These are phyloP conservation scores for Unio delphinus DNA, from an alignment of 2,888 invertebrate genomes.

Conservation along the genomic window DNA sequence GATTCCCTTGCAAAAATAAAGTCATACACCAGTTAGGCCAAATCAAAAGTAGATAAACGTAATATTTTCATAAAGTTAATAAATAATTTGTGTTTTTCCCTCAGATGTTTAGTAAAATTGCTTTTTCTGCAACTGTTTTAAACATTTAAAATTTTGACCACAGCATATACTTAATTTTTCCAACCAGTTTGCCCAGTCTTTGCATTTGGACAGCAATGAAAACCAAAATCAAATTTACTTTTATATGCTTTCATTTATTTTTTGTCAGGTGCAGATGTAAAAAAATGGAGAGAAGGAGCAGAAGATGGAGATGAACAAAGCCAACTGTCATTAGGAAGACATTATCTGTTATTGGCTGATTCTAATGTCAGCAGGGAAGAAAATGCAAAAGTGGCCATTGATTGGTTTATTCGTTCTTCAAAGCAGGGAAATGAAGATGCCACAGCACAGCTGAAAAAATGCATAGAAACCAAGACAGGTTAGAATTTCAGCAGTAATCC, in stretches of 20 bases:
- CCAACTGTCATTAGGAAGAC: slow-evolving; percentile 52
- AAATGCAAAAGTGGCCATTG: slow-evolving; percentile 85
- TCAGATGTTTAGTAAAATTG: too few species aligned
- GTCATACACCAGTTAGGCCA: too few species aligned
- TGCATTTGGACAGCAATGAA: too few species aligned
- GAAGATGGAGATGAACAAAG: slow-evolving; percentile 50
- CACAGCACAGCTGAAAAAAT: slow-evolving; percentile 79
- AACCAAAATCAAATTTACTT: too few species aligned
- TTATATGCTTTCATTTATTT: background rate
- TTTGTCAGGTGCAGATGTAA: slow-evolving; percentile 4
- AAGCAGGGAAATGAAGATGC: slow-evolving; percentile 93
- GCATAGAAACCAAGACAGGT: slow-evolving; percentile 61
- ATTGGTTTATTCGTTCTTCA: slow-evolving; percentile 93
- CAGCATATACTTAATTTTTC: too few species aligned
- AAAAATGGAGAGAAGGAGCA: slow-evolving; percentile 43
- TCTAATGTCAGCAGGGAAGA: slow-evolving; percentile 68
- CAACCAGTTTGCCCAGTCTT: too few species aligned
- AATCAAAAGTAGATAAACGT: too few species aligned
- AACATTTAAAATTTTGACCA: too few species aligned
- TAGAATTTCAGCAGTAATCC: slow-evolving; percentile 1
- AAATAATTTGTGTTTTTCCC: too few species aligned
- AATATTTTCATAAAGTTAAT: too few species aligned
- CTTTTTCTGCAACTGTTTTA: too few species aligned
- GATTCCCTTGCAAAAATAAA: too few species aligned
- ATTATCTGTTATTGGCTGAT: slow-evolving; percentile 59